Base-by-base conservation (phyloP, 2,888 invertebrate species). In the Trilocha varians region DNA sequence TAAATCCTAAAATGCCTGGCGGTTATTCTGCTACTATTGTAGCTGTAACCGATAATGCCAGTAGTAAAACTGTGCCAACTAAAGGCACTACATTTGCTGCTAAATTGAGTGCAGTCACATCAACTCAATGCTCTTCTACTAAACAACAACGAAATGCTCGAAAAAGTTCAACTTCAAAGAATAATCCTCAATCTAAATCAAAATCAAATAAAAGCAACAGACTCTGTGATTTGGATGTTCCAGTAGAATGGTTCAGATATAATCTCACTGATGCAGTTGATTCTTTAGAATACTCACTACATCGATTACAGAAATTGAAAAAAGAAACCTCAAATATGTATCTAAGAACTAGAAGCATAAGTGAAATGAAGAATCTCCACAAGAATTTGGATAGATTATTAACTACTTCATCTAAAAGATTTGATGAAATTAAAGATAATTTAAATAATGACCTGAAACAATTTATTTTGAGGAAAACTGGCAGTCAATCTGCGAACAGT, bases 171-270 rank as follows among this genome's bases (percentile, higher is more conserved):
- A 45, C 43, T 32, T 45, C 50, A 8, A 46, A 40, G 32, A n/a
- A 46, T 6, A 59, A 53, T 48, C 11, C 25, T 25, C 6, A 25
- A 38, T 32, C 50, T 35, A 70, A 60, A 49, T 11, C 40, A 25
- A 34, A 44, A 16, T 53, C 56, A 44, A 34, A 32, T 32, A 41
- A 46, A 14, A 58, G 40, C 18, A 52, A 55, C 13, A 64, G 76
- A 45, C 59, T 70, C 36, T 67, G 67, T 45, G 79, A 84, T 55
- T 50, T 80, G 33, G 65, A 70, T 46, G 77, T 79, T 6, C 82
- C 86, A 13, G 70, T 86, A 38, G 88, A 89, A 58, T 89, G 89
- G 89, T 89, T 84, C 54, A 79, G 88, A 44, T 88, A 87, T 51
- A 89, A 89, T 48, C 72, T 88, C 18, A 64, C 87, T 38, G 87